Percentiles rank a stretch among this genome's conserved stretches.
phyloP scores from a whole-genome alignment of 2,888 invertebrate genomes.

The Drosophila mimica region DNA sequence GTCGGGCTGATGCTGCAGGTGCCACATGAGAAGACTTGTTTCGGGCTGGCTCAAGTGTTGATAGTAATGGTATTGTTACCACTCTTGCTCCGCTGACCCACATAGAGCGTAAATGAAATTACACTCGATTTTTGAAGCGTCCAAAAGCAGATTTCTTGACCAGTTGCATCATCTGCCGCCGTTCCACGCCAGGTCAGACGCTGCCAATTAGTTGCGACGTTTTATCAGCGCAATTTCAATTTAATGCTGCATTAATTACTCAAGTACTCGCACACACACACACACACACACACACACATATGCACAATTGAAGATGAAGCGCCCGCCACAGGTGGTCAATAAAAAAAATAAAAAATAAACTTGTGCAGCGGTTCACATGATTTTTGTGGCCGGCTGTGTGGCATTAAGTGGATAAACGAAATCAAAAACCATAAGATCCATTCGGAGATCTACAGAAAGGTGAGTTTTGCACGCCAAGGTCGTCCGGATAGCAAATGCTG shows the following conservation, averaged over 20 bases:
- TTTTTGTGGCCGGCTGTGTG: constrained; percentile 12
- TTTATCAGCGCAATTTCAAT: constrained; percentile 65
- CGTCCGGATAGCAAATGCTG: constrained; percentile 34
- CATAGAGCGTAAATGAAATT: constrained; percentile 72
- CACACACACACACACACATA: constrained; percentile 2
- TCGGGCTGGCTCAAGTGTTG: constrained; percentile 54
- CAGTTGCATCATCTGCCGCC: constrained; percentile 59
- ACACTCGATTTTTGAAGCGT: constrained; percentile 61
- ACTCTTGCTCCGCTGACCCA: constrained; percentile 67
- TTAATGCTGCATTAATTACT: constrained; percentile 67
- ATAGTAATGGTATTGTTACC: constrained; percentile 72
- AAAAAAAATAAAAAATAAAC: not conserved
- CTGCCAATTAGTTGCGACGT: constrained; percentile 55
- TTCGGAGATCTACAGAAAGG: constrained; percentile 31
- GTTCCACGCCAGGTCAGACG: constrained; percentile 24
- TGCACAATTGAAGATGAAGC: constrained; percentile 39
- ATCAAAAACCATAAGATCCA: constrained; percentile 28
- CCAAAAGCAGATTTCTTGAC: constrained; percentile 58
- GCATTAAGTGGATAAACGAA: constrained; percentile 26
- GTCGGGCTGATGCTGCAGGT: constrained; percentile 30
- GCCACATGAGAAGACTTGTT: constrained; percentile 11
- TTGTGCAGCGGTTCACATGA: constrained; percentile 22
- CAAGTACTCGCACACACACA: constrained; percentile 21
- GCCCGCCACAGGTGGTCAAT: constrained; percentile 47
- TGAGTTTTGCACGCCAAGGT: constrained; percentile 52